Conservation (phyloP, 2,113 vertebrate species). For the Rhea americana region DNA sequence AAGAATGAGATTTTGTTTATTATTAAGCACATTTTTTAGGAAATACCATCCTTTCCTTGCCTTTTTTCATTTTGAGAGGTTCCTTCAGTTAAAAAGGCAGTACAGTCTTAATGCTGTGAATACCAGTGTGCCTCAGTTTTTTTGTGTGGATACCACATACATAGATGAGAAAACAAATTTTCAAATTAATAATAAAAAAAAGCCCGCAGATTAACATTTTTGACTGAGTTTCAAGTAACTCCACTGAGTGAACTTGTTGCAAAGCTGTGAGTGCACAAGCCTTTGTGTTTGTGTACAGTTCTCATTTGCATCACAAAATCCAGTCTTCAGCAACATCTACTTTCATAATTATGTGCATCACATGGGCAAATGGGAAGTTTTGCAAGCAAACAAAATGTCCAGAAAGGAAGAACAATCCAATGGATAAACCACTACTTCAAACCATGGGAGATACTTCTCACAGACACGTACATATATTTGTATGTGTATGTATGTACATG, state of each 20-base stretch:
- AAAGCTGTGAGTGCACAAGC: not conserved
- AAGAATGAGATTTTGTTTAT: not conserved
- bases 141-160: not conserved
- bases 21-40: not conserved
- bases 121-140: not conserved
- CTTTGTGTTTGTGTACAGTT: not conserved
- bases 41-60: not conserved
- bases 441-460: not conserved
- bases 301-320: not conserved
- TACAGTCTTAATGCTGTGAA: not conserved
- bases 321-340: not conserved
- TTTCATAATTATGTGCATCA: not conserved
- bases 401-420: not conserved
- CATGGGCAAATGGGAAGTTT: not conserved
- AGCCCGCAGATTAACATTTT: not conserved
- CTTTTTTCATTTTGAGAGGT: not conserved
- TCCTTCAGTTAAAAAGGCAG: not conserved
- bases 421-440: not conserved
- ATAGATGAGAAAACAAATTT: not conserved
- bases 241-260: not conserved
- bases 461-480: no score
- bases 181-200: not conserved
- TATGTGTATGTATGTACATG: not conserved
- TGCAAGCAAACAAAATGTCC: not conserved
- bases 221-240: not conserved